Evolutionary conservation across 2,797 vertebrate genomes (phyloP).

Genomic region (Bradypodion pumilum): DNA sequence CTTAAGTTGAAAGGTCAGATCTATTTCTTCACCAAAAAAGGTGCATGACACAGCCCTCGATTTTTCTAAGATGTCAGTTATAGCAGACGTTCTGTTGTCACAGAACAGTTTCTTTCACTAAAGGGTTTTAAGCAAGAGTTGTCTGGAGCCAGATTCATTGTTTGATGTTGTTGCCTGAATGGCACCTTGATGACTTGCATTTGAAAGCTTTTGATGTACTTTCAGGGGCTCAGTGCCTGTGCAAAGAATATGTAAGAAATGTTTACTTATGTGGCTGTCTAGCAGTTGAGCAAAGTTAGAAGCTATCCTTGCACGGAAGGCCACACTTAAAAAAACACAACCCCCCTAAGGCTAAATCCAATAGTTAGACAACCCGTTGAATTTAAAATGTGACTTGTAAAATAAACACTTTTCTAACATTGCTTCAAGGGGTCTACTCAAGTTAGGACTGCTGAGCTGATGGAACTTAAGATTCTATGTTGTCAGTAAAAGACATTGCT

Average conservation of each 20-base stretch:
- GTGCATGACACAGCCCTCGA: background rate
- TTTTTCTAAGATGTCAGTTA: slow-evolving; percentile 35
- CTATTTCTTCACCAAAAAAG: slow-evolving; percentile 24
- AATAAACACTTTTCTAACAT: too few relatives aligned
- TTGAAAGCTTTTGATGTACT: slow-evolving; percentile 39
- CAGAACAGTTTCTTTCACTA: slow-evolving; percentile 26
- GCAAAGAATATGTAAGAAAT: slow-evolving; percentile 23
- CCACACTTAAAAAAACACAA: background rate
- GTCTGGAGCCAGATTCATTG: slow-evolving; percentile 39
- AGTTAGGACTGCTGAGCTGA: too few relatives aligned
- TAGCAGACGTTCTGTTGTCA: slow-evolving; percentile 34
- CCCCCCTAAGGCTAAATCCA: too few relatives aligned
- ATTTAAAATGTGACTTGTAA: too few relatives aligned
- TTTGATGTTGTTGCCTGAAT: slow-evolving; percentile 56
- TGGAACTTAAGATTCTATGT: too few relatives aligned
- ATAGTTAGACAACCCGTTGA: too few relatives aligned
- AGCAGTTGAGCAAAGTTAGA: background rate
- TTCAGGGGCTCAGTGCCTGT: slow-evolving; percentile 29
- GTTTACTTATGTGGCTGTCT: background rate
- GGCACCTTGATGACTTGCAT: slow-evolving; percentile 15
- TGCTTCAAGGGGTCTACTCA: too few relatives aligned
- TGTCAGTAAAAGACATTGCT: too few relatives aligned
- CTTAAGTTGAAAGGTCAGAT: slow-evolving; percentile 25
- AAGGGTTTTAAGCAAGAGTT: slow-evolving; percentile 39
- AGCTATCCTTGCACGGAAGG: background rate